These are phyloP conservation scores for Diarsia mendica DNA, from an alignment of 2,888 invertebrate species.

Conservation along the genomic window DNA sequence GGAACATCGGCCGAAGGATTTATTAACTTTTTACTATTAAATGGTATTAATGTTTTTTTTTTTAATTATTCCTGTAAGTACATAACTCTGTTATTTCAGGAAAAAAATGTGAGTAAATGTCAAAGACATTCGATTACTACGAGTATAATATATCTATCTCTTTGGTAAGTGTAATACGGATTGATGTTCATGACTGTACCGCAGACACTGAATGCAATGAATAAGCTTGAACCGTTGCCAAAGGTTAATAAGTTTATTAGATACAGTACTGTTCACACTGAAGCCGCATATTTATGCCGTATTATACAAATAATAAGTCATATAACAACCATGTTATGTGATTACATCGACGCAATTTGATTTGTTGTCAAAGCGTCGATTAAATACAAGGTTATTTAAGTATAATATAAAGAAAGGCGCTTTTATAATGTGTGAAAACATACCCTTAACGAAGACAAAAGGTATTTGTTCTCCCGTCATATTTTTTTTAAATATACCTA, in stretches of 20 bases:
- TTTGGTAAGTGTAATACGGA: background rate
- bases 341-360: slow-evolving; percentile 27
- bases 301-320: slow-evolving; percentile 19
- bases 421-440: background rate
- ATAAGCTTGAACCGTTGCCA: slow-evolving; percentile 30
- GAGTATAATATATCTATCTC: too few relatives aligned
- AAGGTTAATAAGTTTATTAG: slow-evolving; percentile 47
- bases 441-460: too few relatives aligned
- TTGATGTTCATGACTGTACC: background rate
- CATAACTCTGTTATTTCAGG: too few relatives aligned
- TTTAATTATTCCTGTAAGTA: too few relatives aligned
- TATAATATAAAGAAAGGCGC: too few relatives aligned
- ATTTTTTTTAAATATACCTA: too few relatives aligned
- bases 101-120: too few relatives aligned
- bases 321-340: slow-evolving; percentile 16
- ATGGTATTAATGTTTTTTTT: too few relatives aligned
- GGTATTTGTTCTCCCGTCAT: too few relatives aligned
- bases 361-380: slow-evolving; percentile 1
- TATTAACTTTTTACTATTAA: too few relatives aligned
- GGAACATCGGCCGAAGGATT: background rate
- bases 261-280: slow-evolving; percentile 26
- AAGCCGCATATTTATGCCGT: slow-evolving; percentile 23
- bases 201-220: slow-evolving; percentile 7
- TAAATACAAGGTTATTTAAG: slow-evolving; percentile 2
- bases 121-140: too few relatives aligned